These are phyloP conservation scores for Pseudolycoriella hygida DNA, from an alignment of 2,888 invertebrate genomes.

Conservation along the genomic window DNA sequence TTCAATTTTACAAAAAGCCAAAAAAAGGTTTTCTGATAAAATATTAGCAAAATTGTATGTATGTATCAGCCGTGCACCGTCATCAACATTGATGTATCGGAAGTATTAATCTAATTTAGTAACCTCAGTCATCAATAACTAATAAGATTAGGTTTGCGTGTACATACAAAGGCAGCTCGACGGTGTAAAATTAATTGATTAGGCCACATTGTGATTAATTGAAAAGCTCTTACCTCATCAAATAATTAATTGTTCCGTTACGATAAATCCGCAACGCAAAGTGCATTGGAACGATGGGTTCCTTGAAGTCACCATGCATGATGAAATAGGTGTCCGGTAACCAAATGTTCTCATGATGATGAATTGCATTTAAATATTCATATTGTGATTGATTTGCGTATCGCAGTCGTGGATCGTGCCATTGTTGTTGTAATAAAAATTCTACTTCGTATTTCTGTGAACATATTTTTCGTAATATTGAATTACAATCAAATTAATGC, in stretches of 20 bases:
- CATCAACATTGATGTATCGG: no score
- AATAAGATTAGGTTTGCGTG: no score
- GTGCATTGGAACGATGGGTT: conserved; percentile 83
- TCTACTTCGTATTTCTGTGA: conserved; percentile 89
- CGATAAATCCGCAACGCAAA: conserved; percentile 82
- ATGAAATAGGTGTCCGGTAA: conserved; percentile 90
- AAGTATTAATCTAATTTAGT: no score
- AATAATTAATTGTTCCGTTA: conserved; percentile 85
- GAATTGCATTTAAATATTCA: conserved; percentile 81
- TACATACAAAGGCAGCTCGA: no score
- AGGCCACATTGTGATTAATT: no score
- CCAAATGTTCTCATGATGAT: conserved; percentile 85
- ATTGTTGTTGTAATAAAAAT: conserved; percentile 82
- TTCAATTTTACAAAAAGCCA: neutral
- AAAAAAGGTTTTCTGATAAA: neutral
- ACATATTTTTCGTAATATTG: neutral
- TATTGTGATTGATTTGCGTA: conserved; percentile 78
- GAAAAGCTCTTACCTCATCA: conserved; percentile 52
- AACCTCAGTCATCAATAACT: no score
- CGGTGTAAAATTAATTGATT: no score
- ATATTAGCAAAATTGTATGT: neutral
- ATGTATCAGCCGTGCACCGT: neutral
- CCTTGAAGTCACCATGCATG: conserved; percentile 93
- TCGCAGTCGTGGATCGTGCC: conserved; percentile 77
- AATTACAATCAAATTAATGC: no score